A percentile compares a stretch with the other conserved stretches of the same genome.
phyloP scores from a whole-genome alignment of 2,888 invertebrate genomes.

The Lasioglossum morio region DNA sequence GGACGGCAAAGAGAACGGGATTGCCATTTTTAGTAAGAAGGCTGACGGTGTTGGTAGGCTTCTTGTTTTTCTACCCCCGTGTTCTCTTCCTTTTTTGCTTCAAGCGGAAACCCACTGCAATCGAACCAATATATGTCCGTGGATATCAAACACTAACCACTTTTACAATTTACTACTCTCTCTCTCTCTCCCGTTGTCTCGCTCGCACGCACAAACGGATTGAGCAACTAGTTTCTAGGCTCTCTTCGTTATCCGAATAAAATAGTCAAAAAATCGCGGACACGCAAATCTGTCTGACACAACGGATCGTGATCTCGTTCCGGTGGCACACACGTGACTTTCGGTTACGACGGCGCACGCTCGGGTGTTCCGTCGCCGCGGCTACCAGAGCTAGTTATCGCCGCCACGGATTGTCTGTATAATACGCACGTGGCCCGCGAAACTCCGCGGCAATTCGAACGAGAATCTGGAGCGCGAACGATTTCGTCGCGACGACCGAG shows the following conservation, averaged over 20 bases:
- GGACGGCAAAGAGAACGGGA: slow-evolving; percentile 81
- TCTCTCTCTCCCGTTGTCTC: background rate
- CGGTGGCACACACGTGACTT: slow-evolving; percentile 53
- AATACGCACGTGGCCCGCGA: slow-evolving; percentile 58
- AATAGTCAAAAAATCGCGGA: background rate
- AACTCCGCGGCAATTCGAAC: slow-evolving; percentile 25
- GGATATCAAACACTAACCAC: slow-evolving; percentile 32
- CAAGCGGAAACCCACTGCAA: slow-evolving; percentile 51
- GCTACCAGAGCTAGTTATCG: slow-evolving; percentile 19
- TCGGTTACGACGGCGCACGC: slow-evolving; percentile 61
- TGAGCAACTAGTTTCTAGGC: background rate
- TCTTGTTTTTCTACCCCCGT: background rate
- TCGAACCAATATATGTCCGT: slow-evolving; percentile 56
- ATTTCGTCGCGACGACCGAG: slow-evolving; percentile 1
- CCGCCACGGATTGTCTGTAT: slow-evolving; percentile 42
- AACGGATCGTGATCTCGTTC: slow-evolving; percentile 10
- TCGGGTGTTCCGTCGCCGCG: slow-evolving; percentile 59
- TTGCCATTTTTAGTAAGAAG: slow-evolving; percentile 77
- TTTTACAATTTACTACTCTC: background rate
- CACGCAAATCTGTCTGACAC: background rate
- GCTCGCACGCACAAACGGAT: slow-evolving; percentile 20
- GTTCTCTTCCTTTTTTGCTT: background rate
- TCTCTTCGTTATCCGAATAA: background rate
- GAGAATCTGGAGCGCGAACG: background rate
- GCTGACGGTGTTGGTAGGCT: slow-evolving; percentile 13